Evolutionary conservation across 1,140 invertebrate species (phyloP).

Genomic region (Hormaphis cornu): DNA sequence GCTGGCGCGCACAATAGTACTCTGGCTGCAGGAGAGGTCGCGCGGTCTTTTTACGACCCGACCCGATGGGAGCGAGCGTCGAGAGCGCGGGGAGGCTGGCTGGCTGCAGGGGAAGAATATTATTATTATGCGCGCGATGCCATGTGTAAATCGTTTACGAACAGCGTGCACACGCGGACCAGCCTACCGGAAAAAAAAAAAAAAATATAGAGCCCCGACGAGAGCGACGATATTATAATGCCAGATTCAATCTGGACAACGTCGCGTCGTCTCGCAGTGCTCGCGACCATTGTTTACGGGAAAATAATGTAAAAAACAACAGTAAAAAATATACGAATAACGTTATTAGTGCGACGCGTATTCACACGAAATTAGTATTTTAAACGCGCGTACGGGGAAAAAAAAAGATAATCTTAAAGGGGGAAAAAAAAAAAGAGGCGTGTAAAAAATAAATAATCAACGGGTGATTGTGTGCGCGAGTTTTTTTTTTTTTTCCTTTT

Average conservation of each 20-base stretch:
- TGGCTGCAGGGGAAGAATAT: not conserved
- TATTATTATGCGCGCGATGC: not conserved
- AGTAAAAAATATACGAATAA: not conserved
- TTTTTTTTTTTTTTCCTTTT: not conserved
- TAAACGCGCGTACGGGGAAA: not conserved
- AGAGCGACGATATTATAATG: too few relatives aligned
- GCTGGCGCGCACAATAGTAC: not conserved
- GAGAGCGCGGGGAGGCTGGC: not conserved
- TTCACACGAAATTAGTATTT: slow-evolving; percentile 21
- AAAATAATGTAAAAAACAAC: not conserved
- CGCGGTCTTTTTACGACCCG: slow-evolving; percentile 23
- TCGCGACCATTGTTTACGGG: not conserved
- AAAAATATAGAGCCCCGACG: too few relatives aligned
- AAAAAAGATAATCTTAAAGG: not conserved
- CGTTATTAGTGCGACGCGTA: not conserved
- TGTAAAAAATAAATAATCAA: slow-evolving; percentile 24
- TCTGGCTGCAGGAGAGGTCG: too few relatives aligned
- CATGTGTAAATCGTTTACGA: slow-evolving; percentile 29
- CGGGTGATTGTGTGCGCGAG: not conserved
- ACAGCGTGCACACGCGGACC: slow-evolving; percentile 6
- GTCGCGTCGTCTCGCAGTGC: not conserved
- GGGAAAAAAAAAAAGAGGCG: not conserved
- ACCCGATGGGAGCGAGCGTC: not conserved
- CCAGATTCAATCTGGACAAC: slow-evolving; percentile 27
- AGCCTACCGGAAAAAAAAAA: slow-evolving; percentile 25